Conservation (phyloP, 2,888 invertebrate species). For the Tineola bisselliella region DNA sequence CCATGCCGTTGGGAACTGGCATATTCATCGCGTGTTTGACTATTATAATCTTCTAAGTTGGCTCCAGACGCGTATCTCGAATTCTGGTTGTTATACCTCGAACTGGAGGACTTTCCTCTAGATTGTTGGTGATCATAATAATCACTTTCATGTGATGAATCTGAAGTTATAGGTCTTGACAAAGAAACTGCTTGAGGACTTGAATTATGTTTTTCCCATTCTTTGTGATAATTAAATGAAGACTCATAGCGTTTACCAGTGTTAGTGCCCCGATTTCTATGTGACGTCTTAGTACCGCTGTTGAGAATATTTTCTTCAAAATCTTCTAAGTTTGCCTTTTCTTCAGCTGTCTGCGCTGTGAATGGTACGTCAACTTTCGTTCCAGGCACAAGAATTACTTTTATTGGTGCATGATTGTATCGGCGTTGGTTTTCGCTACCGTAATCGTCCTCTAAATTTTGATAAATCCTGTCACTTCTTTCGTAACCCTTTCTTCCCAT, state of each 20-base stretch:
- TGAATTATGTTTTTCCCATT: constrained; percentile 55
- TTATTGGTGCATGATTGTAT: constrained; percentile 31
- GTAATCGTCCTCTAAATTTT: not conserved
- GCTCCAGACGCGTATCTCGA: not conserved
- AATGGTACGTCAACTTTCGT: constrained; percentile 40
- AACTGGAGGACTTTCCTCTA: not conserved
- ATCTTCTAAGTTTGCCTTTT: constrained; percentile 21
- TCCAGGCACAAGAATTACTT: constrained; percentile 43
- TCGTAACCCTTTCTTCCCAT: constrained; percentile 20
- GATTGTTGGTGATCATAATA: not conserved
- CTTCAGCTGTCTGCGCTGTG: constrained; percentile 32
- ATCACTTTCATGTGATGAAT: not conserved
- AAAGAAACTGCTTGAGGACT: constrained; percentile 27
- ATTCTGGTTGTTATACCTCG: not conserved
- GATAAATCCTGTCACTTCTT: not conserved
- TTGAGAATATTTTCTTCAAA: constrained; percentile 34
- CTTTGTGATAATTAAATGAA: constrained; percentile 48
- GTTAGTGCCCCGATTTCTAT: constrained; percentile 21
- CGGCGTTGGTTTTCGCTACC: not conserved
- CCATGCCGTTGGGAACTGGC: not conserved
- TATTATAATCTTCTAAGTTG: not conserved
- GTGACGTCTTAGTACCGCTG: constrained; percentile 36
- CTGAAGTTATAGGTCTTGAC: constrained; percentile 13
- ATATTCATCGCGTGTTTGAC: constrained; percentile 3
- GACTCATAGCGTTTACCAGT: constrained; percentile 41